A percentile compares a stretch with the other conserved stretches of the same genome.
phyloP scores from a whole-genome alignment of 1,140 invertebrate genomes.

The Ceratitis capitata region DNA sequence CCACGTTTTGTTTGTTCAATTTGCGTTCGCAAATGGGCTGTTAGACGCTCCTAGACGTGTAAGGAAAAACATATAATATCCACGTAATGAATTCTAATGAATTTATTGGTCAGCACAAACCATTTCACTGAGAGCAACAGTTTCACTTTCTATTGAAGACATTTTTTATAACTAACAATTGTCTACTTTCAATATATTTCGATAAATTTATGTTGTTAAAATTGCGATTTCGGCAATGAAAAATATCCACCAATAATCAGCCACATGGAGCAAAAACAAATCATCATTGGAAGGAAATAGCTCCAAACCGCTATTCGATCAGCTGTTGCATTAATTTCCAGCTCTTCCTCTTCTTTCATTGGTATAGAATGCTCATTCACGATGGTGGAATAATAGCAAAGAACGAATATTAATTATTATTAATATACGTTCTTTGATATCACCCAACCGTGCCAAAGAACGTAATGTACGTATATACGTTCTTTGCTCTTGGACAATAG shows the following conservation, averaged over 20 bases:
- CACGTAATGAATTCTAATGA: neutral
- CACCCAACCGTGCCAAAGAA: no score
- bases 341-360: neutral
- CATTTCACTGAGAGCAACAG: conserved; percentile 31
- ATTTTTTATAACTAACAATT: conserved; percentile 9
- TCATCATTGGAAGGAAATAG: neutral
- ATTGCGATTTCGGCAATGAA: neutral
- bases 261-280: conserved; percentile 40
- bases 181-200: neutral
- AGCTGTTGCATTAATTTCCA: neutral
- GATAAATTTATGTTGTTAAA: no score
- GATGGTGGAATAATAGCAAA: no score
- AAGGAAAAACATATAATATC: neutral
- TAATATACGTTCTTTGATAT: no score
- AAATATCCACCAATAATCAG: neutral
- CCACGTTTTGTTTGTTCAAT: conserved; percentile 61
- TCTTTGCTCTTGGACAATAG: no score
- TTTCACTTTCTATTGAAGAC: conserved; percentile 42
- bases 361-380: neutral
- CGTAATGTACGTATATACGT: no score
- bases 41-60: conserved; percentile 45
- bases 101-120: neutral
- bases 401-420: no score
- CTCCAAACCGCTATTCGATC: neutral
- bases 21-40: conserved; percentile 44